Conservation (phyloP, 1,140 invertebrate genomes). For the Caenorhabditis remanei region DNA sequence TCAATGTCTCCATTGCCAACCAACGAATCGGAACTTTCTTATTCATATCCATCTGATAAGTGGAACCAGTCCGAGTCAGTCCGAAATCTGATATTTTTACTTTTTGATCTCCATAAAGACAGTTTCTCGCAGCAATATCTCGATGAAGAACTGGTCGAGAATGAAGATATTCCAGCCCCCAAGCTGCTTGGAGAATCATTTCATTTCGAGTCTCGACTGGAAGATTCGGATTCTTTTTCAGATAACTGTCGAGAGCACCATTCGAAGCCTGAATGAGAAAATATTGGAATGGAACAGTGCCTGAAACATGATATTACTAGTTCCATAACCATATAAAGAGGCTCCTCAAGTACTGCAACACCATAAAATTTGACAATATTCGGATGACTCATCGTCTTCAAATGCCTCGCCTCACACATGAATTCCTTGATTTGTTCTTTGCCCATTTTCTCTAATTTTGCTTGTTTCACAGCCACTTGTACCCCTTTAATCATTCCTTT, state of each 20-base stretch:
- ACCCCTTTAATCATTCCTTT: constrained; percentile 30
- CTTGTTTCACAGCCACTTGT: constrained; percentile 64
- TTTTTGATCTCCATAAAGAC: constrained; percentile 45
- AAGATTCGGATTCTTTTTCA: constrained; percentile 16
- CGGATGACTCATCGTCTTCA: constrained; percentile 7
- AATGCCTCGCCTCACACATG: constrained; percentile 23
- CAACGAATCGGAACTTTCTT: constrained; percentile 50
- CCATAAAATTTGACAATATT: constrained; percentile 23
- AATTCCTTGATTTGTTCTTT: constrained; percentile 24
- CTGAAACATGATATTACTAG: background rate
- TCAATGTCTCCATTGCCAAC: constrained; percentile 41
- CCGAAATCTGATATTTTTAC: constrained; percentile 58
- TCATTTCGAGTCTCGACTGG: constrained; percentile 83
- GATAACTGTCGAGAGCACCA: constrained; percentile 26
- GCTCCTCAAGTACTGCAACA: background rate
- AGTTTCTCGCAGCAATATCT: constrained; percentile 91
- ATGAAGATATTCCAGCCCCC: background rate
- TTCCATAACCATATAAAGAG: constrained; percentile 1
- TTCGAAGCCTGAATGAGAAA: background rate
- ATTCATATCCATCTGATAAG: constrained; percentile 44
- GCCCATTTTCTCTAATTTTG: constrained; percentile 46
- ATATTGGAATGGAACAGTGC: background rate
- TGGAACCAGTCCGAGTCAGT: constrained; percentile 14
- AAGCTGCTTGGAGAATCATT: constrained; percentile 88
- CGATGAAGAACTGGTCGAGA: background rate